Percentiles rank a stretch among this genome's conserved stretches.
phyloP scores from a whole-genome alignment of 2,113 vertebrate species.

The Tautogolabrus adspersus region DNA sequence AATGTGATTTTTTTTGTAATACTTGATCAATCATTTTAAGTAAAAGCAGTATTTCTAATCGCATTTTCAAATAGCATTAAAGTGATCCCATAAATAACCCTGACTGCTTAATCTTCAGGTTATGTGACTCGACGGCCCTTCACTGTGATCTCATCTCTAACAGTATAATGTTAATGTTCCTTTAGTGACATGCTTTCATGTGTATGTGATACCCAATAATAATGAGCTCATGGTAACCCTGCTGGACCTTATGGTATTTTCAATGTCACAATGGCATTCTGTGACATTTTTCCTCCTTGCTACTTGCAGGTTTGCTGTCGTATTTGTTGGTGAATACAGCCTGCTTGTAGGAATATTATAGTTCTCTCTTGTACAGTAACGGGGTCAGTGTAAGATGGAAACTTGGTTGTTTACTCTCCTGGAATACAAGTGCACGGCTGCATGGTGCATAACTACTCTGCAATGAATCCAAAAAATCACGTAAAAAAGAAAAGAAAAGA shows the following conservation, averaged over 20 bases:
- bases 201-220: slow-evolving; percentile 37
- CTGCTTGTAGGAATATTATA: not conserved
- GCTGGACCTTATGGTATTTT: slow-evolving; percentile 41
- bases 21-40: not conserved
- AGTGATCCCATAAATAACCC: not conserved
- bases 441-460: not conserved
- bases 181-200: slow-evolving; percentile 8
- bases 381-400: not conserved
- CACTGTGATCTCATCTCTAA: not conserved
- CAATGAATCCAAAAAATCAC: not conserved
- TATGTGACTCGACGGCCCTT: slow-evolving; percentile 12
- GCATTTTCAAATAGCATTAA: not conserved
- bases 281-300: slow-evolving; percentile 48
- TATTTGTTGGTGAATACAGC: not conserved
- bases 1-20: no score
- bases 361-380: not conserved
- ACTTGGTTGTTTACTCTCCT: slow-evolving; percentile 9
- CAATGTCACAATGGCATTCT: slow-evolving; percentile 55
- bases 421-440: not conserved
- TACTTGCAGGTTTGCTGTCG: slow-evolving; percentile 20
- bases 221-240: slow-evolving; percentile 45
- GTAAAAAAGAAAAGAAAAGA: not conserved
- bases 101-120: slow-evolving; percentile 13
- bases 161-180: slow-evolving; percentile 5
- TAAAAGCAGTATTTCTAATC: not conserved